phyloP scores from a whole-genome alignment of 2,888 invertebrate species.

The Myopa tessellatipennis region DNA sequence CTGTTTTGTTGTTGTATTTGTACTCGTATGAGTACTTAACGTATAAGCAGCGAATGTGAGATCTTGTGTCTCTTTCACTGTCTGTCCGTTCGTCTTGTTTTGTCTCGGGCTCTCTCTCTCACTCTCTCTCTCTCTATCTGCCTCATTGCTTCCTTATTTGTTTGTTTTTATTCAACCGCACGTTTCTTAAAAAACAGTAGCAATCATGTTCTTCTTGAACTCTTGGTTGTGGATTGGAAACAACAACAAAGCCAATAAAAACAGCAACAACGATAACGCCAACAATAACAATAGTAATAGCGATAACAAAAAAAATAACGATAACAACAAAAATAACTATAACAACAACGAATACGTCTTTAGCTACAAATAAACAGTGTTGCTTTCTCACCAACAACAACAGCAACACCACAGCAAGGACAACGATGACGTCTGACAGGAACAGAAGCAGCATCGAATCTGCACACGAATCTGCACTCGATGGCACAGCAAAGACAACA shows the following conservation, averaged over 20 bases:
- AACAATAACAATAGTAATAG: no score
- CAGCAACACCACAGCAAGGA: no score
- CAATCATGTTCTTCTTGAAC: slow-evolving; percentile 60
- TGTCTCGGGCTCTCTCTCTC: background rate
- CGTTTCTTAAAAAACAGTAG: slow-evolving; percentile 41
- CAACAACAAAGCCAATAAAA: background rate
- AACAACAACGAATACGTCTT: no score
- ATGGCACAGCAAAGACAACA: no score
- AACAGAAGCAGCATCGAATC: no score
- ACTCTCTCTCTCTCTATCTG: background rate
- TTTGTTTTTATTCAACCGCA: slow-evolving; percentile 11
- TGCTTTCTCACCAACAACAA: no score
- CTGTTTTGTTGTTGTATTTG: background rate
- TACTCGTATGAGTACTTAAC: background rate
- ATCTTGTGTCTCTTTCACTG: background rate
- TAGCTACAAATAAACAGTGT: no score
- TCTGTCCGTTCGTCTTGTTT: background rate
- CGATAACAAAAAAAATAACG: no score
- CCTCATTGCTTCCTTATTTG: no score
- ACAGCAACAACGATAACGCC: background rate
- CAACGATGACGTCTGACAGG: no score
- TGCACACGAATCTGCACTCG: no score
- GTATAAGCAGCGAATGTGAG: background rate
- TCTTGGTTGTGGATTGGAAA: slow-evolving; percentile 52
- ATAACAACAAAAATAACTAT: no score